Percentiles rank a stretch among this genome's conserved stretches.
phyloP scores from a whole-genome alignment of 2,113 vertebrate species.

The Planiliza haematocheilus region DNA sequence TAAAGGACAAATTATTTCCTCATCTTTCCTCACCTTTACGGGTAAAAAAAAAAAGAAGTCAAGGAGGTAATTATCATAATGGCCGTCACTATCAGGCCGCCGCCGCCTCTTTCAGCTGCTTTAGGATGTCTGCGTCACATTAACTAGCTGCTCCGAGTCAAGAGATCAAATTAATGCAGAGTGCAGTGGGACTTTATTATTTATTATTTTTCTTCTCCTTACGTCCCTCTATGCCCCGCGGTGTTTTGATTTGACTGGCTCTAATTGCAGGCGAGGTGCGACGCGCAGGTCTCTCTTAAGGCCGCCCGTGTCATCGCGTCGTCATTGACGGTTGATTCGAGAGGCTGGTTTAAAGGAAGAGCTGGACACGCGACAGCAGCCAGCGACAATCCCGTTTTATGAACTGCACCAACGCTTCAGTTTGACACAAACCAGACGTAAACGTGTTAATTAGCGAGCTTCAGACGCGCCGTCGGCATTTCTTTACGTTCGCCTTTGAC shows the following conservation, averaged over 20 bases:
- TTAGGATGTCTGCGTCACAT: conserved; percentile 17
- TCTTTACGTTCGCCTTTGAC: too few species aligned
- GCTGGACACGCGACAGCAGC: too few species aligned
- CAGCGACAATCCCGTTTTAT: too few species aligned
- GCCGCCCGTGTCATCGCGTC: neutral
- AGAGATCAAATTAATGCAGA: conserved; percentile 39
- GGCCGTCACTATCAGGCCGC: conserved; percentile 17
- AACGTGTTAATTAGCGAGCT: too few species aligned
- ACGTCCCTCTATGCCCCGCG: conserved; percentile 25
- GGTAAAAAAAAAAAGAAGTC: conserved; percentile 29
- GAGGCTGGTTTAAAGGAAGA: conserved; percentile 13
- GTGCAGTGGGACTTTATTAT: conserved; percentile 5
- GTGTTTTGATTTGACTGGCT: conserved; percentile 28
- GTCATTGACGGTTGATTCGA: neutral
- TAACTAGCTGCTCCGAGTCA: conserved; percentile 13
- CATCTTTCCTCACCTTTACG: conserved; percentile 32
- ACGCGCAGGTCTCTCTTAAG: neutral
- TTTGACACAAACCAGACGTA: too few species aligned
- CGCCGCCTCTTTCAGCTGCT: conserved; percentile 21
- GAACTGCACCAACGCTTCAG: too few species aligned
- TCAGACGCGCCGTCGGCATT: too few species aligned
- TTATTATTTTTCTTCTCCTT: neutral
- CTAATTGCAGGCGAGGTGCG: neutral
- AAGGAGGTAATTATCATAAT: conserved; percentile 41
- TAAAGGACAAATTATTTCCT: conserved; percentile 18